Conservation (phyloP, 2,113 vertebrate species). For the Herpailurus yagouaroundi region DNA sequence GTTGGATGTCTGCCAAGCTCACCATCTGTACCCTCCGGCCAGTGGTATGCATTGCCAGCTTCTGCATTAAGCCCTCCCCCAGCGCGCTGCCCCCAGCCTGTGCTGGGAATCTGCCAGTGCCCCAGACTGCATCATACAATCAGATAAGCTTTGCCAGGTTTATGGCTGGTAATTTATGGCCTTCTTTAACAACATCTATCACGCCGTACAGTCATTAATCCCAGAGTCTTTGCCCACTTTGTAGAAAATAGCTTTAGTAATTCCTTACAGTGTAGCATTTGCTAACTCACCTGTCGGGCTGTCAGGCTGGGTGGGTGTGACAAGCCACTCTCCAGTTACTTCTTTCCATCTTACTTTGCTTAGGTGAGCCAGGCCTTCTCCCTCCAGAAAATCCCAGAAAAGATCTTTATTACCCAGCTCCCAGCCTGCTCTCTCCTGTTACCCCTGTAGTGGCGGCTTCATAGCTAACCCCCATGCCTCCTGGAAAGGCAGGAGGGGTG, state of each 20-base stretch:
- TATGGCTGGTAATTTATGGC: slow-evolving; percentile 77
- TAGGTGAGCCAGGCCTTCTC: background rate
- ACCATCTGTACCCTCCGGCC: slow-evolving; percentile 74
- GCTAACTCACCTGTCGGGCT: slow-evolving; percentile 62
- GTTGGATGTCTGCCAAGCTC: slow-evolving; percentile 50
- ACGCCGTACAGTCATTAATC: slow-evolving; percentile 72
- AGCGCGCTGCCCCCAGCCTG: background rate
- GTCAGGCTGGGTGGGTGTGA: slow-evolving; percentile 55
- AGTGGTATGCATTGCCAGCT: background rate
- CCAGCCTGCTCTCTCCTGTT: background rate
- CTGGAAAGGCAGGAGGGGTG: background rate
- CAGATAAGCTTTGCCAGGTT: slow-evolving; percentile 73
- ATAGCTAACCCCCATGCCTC: fast-evolving
- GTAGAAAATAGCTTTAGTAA: slow-evolving; percentile 78
- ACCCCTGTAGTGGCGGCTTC: fast-evolving
- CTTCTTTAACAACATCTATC: slow-evolving; percentile 80
- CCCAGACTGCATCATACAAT: slow-evolving; percentile 69
- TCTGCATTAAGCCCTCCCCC: background rate
- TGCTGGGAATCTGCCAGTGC: slow-evolving; percentile 51
- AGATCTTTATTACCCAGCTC: background rate
- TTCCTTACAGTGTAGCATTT: slow-evolving; percentile 71
- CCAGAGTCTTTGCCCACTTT: slow-evolving; percentile 79
- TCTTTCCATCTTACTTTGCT: slow-evolving; percentile 57
- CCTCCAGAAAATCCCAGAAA: background rate
- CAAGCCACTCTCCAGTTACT: slow-evolving; percentile 42